Evolutionary conservation across 2,888 invertebrate genomes (phyloP).

Genomic region (Scaptomyza parva): DNA sequence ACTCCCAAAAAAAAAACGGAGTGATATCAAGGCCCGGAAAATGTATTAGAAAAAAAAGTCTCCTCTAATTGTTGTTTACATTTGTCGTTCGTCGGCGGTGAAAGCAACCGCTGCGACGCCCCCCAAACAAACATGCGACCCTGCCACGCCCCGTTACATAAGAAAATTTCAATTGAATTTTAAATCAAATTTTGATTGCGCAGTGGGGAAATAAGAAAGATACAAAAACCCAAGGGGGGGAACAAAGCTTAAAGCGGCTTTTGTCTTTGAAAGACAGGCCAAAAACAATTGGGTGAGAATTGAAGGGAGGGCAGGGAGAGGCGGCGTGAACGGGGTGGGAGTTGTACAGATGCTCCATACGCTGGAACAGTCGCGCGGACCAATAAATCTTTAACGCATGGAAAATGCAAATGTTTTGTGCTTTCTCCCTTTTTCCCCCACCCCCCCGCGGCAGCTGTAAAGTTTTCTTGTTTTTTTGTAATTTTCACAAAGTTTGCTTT

Average conservation of each 20-base stretch:
- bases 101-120: slow-evolving; percentile 47
- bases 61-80: slow-evolving; percentile 72
- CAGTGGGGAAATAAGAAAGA: slow-evolving; percentile 36
- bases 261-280: slow-evolving; percentile 64
- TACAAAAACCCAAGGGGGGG: slow-evolving; percentile 27
- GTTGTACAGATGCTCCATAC: slow-evolving; percentile 27
- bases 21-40: slow-evolving; percentile 31
- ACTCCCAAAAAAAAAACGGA: slow-evolving; percentile 6
- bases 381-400: slow-evolving; percentile 69
- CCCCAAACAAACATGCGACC: slow-evolving; percentile 32
- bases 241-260: slow-evolving; percentile 52
- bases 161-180: slow-evolving; percentile 66
- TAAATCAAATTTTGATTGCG: slow-evolving; percentile 48
- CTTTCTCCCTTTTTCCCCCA: slow-evolving; percentile 29
- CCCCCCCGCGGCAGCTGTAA: slow-evolving; percentile 37
- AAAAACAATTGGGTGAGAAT: slow-evolving; percentile 46
- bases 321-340: slow-evolving; percentile 11
- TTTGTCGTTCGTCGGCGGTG: slow-evolving; percentile 56
- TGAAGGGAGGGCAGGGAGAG: not conserved
- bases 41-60: slow-evolving; percentile 12
- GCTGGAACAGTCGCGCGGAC: slow-evolving; percentile 50
- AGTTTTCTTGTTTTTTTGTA: slow-evolving; percentile 43
- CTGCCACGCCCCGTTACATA: slow-evolving; percentile 42
- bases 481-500: slow-evolving; percentile 45
- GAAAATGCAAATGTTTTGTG: slow-evolving; percentile 72